Evolutionary conservation across 2,888 invertebrate species (phyloP).

Genomic region (Frankliniella fusca): DNA sequence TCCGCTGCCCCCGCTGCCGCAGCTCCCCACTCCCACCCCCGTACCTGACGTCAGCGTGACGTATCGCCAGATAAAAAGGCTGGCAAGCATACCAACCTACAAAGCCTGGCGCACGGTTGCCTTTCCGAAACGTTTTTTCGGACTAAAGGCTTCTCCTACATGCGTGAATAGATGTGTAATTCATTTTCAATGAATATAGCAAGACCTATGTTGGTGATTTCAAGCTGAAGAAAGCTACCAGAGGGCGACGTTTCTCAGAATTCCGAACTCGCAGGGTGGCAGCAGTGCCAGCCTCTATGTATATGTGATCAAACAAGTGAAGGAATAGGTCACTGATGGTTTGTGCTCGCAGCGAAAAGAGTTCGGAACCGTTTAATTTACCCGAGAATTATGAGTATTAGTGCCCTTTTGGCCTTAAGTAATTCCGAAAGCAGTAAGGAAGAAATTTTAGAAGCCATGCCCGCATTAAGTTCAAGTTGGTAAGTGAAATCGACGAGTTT

Average conservation of each 20-base stretch:
- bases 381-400: slow-evolving; percentile 21
- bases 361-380: neutral
- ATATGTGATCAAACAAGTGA: slow-evolving; percentile 25
- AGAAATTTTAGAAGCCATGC: slow-evolving; percentile 16
- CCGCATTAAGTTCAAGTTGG: slow-evolving; percentile 15
- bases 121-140: too few relatives aligned
- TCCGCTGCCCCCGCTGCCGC: too few relatives aligned
- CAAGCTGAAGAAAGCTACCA: too few relatives aligned
- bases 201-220: too few relatives aligned
- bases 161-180: too few relatives aligned
- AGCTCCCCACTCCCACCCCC: neutral
- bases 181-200: too few relatives aligned
- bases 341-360: slow-evolving; percentile 14
- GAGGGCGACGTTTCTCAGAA: too few relatives aligned
- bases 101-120: too few relatives aligned
- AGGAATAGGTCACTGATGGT: slow-evolving; percentile 24
- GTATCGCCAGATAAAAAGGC: neutral
- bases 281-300: neutral
- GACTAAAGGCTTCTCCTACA: too few relatives aligned
- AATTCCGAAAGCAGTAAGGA: slow-evolving; percentile 7
- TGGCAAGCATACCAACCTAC: neutral
- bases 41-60: neutral
- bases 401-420: slow-evolving; percentile 19
- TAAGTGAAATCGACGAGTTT: neutral
- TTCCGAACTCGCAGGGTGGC: neutral